Evolutionary conservation across 1,140 invertebrate genomes (phyloP).

Genomic region (Drosophila guanche): DNA sequence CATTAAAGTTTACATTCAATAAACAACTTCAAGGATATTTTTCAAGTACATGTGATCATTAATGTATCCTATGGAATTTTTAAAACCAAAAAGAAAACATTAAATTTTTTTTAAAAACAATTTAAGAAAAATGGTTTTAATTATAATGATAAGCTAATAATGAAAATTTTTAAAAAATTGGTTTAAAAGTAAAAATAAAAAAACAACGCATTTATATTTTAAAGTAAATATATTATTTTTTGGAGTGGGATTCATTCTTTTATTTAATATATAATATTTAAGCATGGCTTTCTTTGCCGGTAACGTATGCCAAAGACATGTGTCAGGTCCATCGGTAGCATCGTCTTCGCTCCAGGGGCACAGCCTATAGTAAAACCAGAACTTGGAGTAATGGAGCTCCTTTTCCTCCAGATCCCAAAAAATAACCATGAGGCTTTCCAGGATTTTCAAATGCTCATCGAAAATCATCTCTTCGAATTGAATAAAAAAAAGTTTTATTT

Average conservation of each 20-base stretch:
- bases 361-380: background rate
- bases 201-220: background rate
- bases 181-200: background rate
- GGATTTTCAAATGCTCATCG: no score
- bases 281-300: background rate
- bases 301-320: background rate
- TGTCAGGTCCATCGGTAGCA: background rate
- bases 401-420: no score
- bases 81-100: background rate
- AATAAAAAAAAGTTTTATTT: no score
- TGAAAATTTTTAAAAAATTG: background rate
- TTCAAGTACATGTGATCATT: background rate
- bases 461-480: no score
- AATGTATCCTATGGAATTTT: background rate
- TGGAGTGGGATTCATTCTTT: background rate
- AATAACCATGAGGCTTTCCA: no score
- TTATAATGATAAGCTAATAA: background rate
- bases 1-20: background rate
- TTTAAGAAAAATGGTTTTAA: no score
- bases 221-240: background rate
- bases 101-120: no score
- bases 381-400: background rate
- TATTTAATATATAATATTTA: background rate
- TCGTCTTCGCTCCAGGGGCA: background rate
- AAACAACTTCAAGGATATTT: background rate